These are phyloP conservation scores for Synanthedon formicaeformis DNA, from an alignment of 2,888 invertebrate species.

Conservation along the genomic window DNA sequence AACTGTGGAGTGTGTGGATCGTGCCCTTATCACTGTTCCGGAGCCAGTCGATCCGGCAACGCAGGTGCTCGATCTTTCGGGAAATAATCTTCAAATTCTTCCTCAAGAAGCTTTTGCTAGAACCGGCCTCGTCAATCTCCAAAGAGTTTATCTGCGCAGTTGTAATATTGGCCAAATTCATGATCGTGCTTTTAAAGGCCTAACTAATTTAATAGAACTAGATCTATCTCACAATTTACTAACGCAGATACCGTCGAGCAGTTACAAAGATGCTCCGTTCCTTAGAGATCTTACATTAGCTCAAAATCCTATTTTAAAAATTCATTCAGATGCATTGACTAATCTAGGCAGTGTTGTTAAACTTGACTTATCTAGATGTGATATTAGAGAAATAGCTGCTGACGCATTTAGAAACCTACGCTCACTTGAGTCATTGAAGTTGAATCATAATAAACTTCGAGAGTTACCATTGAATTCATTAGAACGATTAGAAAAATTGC, in stretches of 20 bases:
- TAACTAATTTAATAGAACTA: slow-evolving; percentile 90
- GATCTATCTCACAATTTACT: slow-evolving; percentile 89
- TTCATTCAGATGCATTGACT: slow-evolving; percentile 80
- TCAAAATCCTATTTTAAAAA: slow-evolving; percentile 84
- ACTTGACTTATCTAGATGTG: slow-evolving; percentile 86
- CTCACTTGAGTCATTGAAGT: slow-evolving; percentile 80
- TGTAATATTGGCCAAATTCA: slow-evolving; percentile 90
- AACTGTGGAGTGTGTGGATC: slow-evolving; percentile 90
- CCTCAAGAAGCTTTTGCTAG: slow-evolving; percentile 85
- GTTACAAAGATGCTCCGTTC: slow-evolving; percentile 83
- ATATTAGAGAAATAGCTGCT: slow-evolving; percentile 81
- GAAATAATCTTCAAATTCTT: slow-evolving; percentile 86
- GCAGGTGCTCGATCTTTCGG: slow-evolving; percentile 90
- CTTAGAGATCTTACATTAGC: slow-evolving; percentile 84
- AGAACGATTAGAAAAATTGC: slow-evolving; percentile 78
- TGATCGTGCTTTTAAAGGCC: slow-evolving; percentile 83
- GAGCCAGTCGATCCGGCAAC: slow-evolving; percentile 88
- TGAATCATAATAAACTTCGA: slow-evolving; percentile 84
- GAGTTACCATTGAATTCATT: slow-evolving; percentile 80
- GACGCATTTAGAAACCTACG: slow-evolving; percentile 79
- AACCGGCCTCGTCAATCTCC: slow-evolving; percentile 86
- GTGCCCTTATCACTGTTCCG: slow-evolving; percentile 85
- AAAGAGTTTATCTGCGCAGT: slow-evolving; percentile 85
- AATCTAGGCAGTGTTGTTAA: slow-evolving; percentile 82
- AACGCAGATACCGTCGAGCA: slow-evolving; percentile 82